Percentiles rank a stretch among this genome's conserved stretches.
These are phyloP conservation scores for Venusia cambrica DNA, from an alignment of 2,888 invertebrate genomes.

Conservation along the genomic window DNA sequence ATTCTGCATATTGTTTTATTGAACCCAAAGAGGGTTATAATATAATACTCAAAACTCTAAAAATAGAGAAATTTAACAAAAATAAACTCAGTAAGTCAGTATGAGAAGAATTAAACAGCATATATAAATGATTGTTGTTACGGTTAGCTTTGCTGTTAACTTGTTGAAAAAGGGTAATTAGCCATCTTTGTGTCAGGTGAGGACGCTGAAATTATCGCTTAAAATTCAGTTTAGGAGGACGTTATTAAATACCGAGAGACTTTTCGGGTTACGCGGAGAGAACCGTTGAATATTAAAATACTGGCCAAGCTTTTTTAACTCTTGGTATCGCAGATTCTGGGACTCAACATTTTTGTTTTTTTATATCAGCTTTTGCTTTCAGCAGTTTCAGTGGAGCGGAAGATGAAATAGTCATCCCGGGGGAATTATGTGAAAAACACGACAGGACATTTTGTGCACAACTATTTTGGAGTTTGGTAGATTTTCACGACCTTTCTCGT, in stretches of 20 bases:
- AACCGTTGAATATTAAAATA: slow-evolving; percentile 56
- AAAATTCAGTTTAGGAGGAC: slow-evolving; percentile 47
- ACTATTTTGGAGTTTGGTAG: slow-evolving; percentile 27
- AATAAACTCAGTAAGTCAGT: no score
- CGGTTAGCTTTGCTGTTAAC: slow-evolving; percentile 38
- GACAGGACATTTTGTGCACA: slow-evolving; percentile 24
- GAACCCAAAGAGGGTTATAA: no score
- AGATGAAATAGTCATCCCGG: slow-evolving; percentile 46
- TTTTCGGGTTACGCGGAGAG: slow-evolving; percentile 49
- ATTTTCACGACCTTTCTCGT: slow-evolving; percentile 25
- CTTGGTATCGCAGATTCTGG: slow-evolving; percentile 18
- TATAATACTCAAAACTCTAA: no score
- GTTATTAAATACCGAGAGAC: slow-evolving; percentile 55
- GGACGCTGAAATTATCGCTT: slow-evolving; percentile 50
- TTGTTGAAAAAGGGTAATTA: slow-evolving; percentile 50
- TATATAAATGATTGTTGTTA: slow-evolving; percentile 21
- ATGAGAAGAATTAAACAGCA: slow-evolving; percentile 19
- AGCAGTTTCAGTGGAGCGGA: slow-evolving; percentile 36
- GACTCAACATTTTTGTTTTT: slow-evolving; percentile 29
- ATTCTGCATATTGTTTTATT: no score
- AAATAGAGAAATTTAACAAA: no score
- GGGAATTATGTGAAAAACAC: slow-evolving; percentile 43
- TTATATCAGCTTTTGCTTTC: slow-evolving; percentile 6
- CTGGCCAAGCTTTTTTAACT: slow-evolving; percentile 25
- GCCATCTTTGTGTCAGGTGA: slow-evolving; percentile 48